These are phyloP conservation scores for Patiria pectinifera DNA, from an alignment of 53 echinoderm and acorn worm genomes.

Conservation along the genomic window DNA sequence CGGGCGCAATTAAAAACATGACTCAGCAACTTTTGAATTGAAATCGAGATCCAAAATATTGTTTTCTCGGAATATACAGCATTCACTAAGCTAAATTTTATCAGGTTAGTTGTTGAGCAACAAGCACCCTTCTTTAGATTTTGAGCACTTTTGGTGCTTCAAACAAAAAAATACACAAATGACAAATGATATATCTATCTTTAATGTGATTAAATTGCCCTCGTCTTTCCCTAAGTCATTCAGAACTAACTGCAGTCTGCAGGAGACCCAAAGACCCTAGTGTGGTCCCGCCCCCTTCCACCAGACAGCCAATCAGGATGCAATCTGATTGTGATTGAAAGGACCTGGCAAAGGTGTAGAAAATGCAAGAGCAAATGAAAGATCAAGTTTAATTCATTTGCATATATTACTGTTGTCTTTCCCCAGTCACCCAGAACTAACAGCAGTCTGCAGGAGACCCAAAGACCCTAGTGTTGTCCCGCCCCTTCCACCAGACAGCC, in stretches of 20 bases:
- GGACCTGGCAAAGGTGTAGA: constrained; percentile 69
- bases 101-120: no score
- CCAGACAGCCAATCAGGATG: constrained; percentile 68
- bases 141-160: no score
- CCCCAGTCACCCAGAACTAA: constrained; percentile 83
- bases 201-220: not conserved
- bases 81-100: no score
- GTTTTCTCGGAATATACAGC: no score
- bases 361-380: no score
- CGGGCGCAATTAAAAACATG: no score
- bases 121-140: no score
- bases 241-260: constrained; percentile 79
- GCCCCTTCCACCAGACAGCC: constrained; percentile 54
- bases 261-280: constrained; percentile 77
- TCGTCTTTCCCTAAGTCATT: constrained; percentile 68
- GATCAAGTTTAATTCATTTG: no score
- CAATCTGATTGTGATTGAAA: constrained; percentile 90
- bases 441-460: constrained; percentile 77
- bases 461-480: constrained; percentile 86
- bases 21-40: no score
- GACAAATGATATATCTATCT: no score
- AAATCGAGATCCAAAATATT: no score
- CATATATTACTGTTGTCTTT: not conserved
- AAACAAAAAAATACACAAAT: no score
- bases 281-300: constrained; percentile 78